phyloP scores from a whole-genome alignment of 2,888 invertebrate genomes.

The Archips crataeganus region DNA sequence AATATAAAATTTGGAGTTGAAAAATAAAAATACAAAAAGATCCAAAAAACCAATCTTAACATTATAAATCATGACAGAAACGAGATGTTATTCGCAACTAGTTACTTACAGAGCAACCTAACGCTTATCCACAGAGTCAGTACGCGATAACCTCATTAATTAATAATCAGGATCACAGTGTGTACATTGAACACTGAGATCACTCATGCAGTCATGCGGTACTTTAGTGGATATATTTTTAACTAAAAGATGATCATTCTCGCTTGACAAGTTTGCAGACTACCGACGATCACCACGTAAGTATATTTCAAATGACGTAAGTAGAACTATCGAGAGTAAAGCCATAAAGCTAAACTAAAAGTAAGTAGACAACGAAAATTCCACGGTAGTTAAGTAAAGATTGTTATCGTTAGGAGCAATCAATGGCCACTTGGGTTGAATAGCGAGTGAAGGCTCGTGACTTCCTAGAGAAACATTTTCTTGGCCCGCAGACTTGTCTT shows the following conservation, averaged over 20 bases:
- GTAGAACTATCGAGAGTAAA: slow-evolving; percentile 16
- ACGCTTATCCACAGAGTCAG: neutral
- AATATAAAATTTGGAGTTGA: too few species aligned
- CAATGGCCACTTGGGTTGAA: slow-evolving; percentile 64
- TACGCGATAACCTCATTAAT: slow-evolving; percentile 25
- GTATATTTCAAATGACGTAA: slow-evolving; percentile 1
- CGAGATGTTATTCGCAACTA: neutral
- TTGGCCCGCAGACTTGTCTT: slow-evolving; percentile 62
- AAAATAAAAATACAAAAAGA: too few species aligned
- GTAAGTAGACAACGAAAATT: slow-evolving; percentile 37
- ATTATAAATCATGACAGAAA: too few species aligned
- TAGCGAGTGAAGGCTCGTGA: slow-evolving; percentile 67
- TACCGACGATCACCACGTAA: neutral
- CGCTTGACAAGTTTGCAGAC: slow-evolving; percentile 20
- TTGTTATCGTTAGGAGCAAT: slow-evolving; percentile 52
- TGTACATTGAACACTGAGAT: slow-evolving; percentile 11
- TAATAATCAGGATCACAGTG: neutral
- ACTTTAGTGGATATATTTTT: slow-evolving; percentile 1
- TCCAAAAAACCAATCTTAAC: too few species aligned
- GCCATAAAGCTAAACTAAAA: slow-evolving; percentile 4
- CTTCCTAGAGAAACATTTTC: slow-evolving; percentile 75
- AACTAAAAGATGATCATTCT: slow-evolving; percentile 16
- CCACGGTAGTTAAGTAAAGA: slow-evolving; percentile 36
- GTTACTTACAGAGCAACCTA: neutral
- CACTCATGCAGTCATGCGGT: neutral